These are phyloP conservation scores for Anarsia innoxiella DNA, from an alignment of 2,888 invertebrate species.

Conservation along the genomic window DNA sequence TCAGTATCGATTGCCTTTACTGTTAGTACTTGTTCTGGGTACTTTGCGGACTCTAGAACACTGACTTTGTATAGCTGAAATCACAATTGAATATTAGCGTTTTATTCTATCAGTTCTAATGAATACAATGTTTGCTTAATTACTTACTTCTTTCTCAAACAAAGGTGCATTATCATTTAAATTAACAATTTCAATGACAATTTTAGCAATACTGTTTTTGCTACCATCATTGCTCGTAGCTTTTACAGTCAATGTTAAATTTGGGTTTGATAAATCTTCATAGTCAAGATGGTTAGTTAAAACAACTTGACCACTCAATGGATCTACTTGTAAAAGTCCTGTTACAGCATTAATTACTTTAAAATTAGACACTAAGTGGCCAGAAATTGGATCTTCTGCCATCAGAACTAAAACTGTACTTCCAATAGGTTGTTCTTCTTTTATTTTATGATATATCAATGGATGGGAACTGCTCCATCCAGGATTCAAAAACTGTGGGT, in stretches of 20 bases:
- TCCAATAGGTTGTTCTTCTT: slow-evolving; percentile 85
- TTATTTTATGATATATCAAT: slow-evolving; percentile 78
- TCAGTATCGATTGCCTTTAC: slow-evolving; percentile 84
- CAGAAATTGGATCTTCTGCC: slow-evolving; percentile 82
- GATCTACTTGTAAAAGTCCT: slow-evolving; percentile 75
- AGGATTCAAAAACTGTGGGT: slow-evolving; percentile 82
- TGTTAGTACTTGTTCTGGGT: slow-evolving; percentile 79
- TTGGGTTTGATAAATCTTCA: slow-evolving; percentile 79
- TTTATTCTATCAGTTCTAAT: background rate
- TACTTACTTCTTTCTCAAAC: slow-evolving; percentile 76
- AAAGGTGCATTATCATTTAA: slow-evolving; percentile 86
- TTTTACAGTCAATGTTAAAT: slow-evolving; percentile 73
- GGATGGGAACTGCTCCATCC: slow-evolving; percentile 84
- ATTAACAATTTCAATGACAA: slow-evolving; percentile 82
- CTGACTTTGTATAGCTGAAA: slow-evolving; percentile 80
- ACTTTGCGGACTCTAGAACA: slow-evolving; percentile 80
- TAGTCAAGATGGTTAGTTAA: slow-evolving; percentile 85
- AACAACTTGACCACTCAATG: slow-evolving; percentile 82
- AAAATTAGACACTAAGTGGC: slow-evolving; percentile 76
- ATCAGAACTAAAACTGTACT: slow-evolving; percentile 80
- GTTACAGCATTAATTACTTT: slow-evolving; percentile 73
- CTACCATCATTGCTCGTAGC: slow-evolving; percentile 69
- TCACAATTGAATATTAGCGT: background rate
- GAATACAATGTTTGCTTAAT: background rate
- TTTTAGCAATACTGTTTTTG: slow-evolving; percentile 79